Conservation (phyloP, 2,888 invertebrate species). For the Diarsia brunnea region DNA sequence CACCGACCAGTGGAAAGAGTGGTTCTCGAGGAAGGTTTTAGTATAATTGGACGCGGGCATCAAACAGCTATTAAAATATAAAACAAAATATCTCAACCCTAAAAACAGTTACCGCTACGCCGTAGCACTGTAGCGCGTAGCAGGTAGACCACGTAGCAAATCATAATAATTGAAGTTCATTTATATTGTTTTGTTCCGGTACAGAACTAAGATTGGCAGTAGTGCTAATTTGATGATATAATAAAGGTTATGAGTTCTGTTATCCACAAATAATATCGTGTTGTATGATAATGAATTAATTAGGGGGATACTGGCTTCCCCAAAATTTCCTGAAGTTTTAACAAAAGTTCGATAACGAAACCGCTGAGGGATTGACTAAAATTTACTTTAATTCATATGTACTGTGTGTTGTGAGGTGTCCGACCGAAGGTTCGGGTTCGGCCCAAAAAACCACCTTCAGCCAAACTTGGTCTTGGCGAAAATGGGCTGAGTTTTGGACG, state of each 20-base stretch:
- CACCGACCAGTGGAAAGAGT: too few species aligned
- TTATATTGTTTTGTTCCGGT: not conserved
- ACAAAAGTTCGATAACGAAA: not conserved
- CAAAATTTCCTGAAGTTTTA: slow-evolving; percentile 3
- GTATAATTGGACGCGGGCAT: too few species aligned
- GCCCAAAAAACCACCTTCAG: too few species aligned
- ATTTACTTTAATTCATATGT: not conserved
- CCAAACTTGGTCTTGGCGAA: too few species aligned
- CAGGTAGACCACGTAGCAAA: slow-evolving; percentile 5
- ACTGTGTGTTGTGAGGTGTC: not conserved
- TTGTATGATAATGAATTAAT: not conserved
- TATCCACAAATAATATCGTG: slow-evolving; percentile 3
- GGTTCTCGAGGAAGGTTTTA: too few species aligned
- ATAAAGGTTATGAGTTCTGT: too few species aligned
- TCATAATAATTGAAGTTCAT: not conserved
- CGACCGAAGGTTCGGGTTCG: too few species aligned
- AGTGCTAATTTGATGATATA: not conserved
- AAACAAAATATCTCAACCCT: not conserved
- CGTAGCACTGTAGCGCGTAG: slow-evolving; percentile 25
- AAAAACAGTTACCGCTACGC: slow-evolving; percentile 2
- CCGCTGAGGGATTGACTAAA: not conserved
- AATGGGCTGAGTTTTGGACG: too few species aligned
- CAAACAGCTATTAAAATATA: not conserved
- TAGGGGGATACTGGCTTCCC: not conserved
- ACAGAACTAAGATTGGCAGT: not conserved